Evolutionary conservation across 2,888 invertebrate genomes (phyloP).

Genomic region (Scotopteryx bipunctaria): DNA sequence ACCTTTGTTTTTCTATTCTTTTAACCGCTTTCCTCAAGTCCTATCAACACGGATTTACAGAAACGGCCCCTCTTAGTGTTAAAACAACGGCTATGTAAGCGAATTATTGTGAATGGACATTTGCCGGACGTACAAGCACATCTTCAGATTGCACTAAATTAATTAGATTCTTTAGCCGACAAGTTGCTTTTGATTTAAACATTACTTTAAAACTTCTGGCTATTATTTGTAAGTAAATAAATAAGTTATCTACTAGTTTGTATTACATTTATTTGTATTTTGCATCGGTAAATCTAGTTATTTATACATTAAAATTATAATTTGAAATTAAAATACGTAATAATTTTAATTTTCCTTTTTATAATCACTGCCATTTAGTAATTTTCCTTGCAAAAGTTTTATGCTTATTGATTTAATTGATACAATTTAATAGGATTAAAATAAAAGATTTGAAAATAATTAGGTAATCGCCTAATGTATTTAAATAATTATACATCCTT

Average conservation of each 20-base stretch:
- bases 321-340: conserved; percentile 2
- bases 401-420: conserved; percentile 9
- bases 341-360: conserved; percentile 13
- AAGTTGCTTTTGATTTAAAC: conserved; percentile 17
- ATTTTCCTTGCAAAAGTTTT: conserved; percentile 15
- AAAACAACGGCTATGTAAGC: conserved; percentile 10
- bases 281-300: conserved; percentile 13
- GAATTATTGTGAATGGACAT: background rate
- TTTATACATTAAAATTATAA: conserved; percentile 13
- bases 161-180: conserved; percentile 6
- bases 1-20: background rate
- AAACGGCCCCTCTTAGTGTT: background rate
- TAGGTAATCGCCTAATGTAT: background rate
- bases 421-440: conserved; percentile 5
- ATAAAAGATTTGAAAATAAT: background rate
- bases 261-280: conserved; percentile 10
- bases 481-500: background rate
- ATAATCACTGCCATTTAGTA: conserved; percentile 36
- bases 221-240: conserved; percentile 19
- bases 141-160: background rate
- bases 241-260: conserved; percentile 11
- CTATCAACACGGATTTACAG: conserved; percentile 1
- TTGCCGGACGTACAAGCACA: background rate
- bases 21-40: background rate
- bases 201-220: conserved; percentile 17